Evolutionary conservation across 1,140 invertebrate species (phyloP), one percentile per base, ranked within the genome.

Genomic region (Orussus abietinus): DNA sequence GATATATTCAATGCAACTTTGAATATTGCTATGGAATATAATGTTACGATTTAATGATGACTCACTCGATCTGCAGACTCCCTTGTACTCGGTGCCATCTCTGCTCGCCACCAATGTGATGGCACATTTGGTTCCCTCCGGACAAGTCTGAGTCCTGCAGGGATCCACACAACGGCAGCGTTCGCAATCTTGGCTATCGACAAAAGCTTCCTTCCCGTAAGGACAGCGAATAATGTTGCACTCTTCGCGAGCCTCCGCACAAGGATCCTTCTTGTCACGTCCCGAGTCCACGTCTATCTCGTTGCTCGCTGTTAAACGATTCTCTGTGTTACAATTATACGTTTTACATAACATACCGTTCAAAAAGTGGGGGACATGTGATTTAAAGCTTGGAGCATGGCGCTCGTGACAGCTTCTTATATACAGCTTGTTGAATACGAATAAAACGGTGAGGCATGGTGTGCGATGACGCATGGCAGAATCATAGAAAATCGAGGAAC

Each of bases 151-250:
- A 10, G 68, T 64, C 10, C 72, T 69, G 57, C 90, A 93, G 0
- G 89, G 90, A 64, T 92, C 76, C 34, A 75, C 70, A 59, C 91
- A 94, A 6, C 78, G 69, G 59, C 90, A 93, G n/a, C 77, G 69
- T 33, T 80, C 78, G 64, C 90, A 93, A 6, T 75, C 64, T 13
- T 78, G 66, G 12, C 68, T 61, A 45, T 82, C 82, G 1, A 83
- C 75, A 41, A 75, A 82, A n/a, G 78, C 77, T 54, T 87, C 83
- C 6, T 84, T 75, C 15, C 88, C 88, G 57, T 87, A 91, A 0
- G 82, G 79, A 74, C 90, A 93, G 2, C 75, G 75, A 3, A 84
- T 62, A 0, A 56, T 57, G 2, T 55, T 57, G 48, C 86, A 88
- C 53, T 84, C 75, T 10, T 77, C 72, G 17, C 68, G 68, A 42